Evolutionary conservation across 2,888 invertebrate species (phyloP), one percentile per base, ranked within the genome.

Genomic region (Meiosimyza platycephala): DNA sequence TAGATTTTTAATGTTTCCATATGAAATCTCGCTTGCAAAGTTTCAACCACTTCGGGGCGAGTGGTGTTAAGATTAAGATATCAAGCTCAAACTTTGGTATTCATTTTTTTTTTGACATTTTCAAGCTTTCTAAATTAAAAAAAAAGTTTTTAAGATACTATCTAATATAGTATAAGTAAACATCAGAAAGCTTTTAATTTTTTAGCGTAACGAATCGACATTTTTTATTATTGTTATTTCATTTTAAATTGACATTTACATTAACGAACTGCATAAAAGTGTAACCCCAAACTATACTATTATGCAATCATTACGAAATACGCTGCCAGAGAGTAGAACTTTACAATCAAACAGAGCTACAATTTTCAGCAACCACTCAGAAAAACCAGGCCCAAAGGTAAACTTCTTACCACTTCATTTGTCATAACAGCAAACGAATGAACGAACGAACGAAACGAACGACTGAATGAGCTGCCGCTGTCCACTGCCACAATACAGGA

Each of bases 331-430:
- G 48, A 47, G 16, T 40, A 63, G 48, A 63, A 18, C n/a, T 4
- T 3, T 28, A 63, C 48, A 63, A 63, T 12, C 40, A 9, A 40
- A 6, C 40, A 9, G 0, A 33, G 28, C 15, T 15, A 16, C 22
- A 52, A 65, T 13, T 15, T 15, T 16, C 50, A 64, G 28, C 16
- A 40, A 51, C 47, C 22, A 52, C 40, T 40, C 40, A 40, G 40
- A 28, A 28, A 65, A 65, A 28, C 22, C 47, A 5, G n/a, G 13
- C 47, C 67, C 18, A 18, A 47, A 48, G 57, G 47, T 22, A 13
- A 48, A 52, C 52, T 70, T 70, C 63, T 54, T 70, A 70, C 70
- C 70, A 70, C 70, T 70, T 70, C 70, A 70, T 70, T 63, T 54
- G 70, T 70, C 70, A 70, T 54, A 52, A 52, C 70, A 70, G 52